phyloP scores from a whole-genome alignment of 2,113 vertebrate genomes.

The Cranoglanis bouderius region DNA sequence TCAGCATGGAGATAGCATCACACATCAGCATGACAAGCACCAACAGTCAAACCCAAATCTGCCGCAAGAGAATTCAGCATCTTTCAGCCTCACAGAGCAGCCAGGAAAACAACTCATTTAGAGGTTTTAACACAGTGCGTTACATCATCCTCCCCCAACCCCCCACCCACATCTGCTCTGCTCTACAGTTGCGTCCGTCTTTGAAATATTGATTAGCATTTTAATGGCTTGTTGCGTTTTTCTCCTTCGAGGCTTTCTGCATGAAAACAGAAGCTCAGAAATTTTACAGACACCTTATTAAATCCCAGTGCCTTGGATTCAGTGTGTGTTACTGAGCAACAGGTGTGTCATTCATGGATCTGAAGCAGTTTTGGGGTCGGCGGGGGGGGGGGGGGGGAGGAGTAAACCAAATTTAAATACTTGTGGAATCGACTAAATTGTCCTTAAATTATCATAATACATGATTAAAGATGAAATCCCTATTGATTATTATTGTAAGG shows the following conservation, averaged over 20 bases:
- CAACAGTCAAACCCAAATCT: constrained; percentile 8
- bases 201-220: constrained; percentile 32
- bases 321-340: constrained; percentile 33
- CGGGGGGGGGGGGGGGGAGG: too few relatives aligned
- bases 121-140: constrained; percentile 6
- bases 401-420: neutral
- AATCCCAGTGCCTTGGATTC: constrained; percentile 16
- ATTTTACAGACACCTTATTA: constrained; percentile 5
- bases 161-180: neutral
- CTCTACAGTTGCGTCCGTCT: neutral
- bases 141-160: neutral
- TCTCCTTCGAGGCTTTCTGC: constrained; percentile 12
- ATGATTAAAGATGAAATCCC: neutral
- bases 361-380: too few relatives aligned
- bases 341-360: constrained; percentile 16
- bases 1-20: neutral
- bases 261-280: constrained; percentile 12
- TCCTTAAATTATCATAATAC: neutral
- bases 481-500: neutral
- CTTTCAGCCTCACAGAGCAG: constrained; percentile 12
- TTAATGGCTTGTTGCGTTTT: constrained; percentile 23
- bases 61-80: neutral
- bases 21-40: constrained; percentile 8
- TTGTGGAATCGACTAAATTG: neutral
- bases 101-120: constrained; percentile 2